Evolutionary conservation across 1,140 invertebrate genomes (phyloP).

Genomic region (Aphelinus certus): DNA sequence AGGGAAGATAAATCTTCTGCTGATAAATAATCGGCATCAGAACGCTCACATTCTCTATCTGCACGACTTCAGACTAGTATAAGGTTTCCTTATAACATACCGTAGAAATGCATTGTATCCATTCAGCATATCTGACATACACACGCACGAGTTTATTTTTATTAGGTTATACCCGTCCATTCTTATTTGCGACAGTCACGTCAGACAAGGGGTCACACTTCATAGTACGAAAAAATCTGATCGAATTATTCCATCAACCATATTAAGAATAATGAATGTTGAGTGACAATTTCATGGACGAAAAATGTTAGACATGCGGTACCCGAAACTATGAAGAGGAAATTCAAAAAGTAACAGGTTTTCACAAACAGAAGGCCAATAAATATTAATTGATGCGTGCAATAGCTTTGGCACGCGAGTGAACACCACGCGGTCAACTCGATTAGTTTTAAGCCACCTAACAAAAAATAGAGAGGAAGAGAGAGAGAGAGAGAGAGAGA

Average conservation of each 20-base stretch:
- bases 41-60: slow-evolving; percentile 2
- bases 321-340: no score
- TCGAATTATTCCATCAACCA: no score
- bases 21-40: slow-evolving; percentile 59
- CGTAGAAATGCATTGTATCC: slow-evolving; percentile 64
- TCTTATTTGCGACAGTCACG: slow-evolving; percentile 50
- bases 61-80: slow-evolving; percentile 43
- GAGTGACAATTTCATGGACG: no score
- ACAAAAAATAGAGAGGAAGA: not conserved
- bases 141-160: slow-evolving; percentile 54
- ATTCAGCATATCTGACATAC: slow-evolving; percentile 58
- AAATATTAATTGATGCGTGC: slow-evolving; percentile 37
- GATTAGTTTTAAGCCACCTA: slow-evolving; percentile 29
- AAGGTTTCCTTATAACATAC: slow-evolving; percentile 60
- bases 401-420: slow-evolving; percentile 26
- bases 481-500: not conserved
- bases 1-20: no score
- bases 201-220: slow-evolving; percentile 1
- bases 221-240: no score
- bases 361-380: slow-evolving; percentile 18
- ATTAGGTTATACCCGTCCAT: slow-evolving; percentile 56
- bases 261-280: no score
- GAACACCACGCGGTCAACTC: slow-evolving; percentile 10
- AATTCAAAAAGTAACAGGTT: no score
- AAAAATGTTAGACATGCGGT: no score